phyloP scores from a whole-genome alignment of 2,113 vertebrate genomes.

The Nesoenas mayeri region DNA sequence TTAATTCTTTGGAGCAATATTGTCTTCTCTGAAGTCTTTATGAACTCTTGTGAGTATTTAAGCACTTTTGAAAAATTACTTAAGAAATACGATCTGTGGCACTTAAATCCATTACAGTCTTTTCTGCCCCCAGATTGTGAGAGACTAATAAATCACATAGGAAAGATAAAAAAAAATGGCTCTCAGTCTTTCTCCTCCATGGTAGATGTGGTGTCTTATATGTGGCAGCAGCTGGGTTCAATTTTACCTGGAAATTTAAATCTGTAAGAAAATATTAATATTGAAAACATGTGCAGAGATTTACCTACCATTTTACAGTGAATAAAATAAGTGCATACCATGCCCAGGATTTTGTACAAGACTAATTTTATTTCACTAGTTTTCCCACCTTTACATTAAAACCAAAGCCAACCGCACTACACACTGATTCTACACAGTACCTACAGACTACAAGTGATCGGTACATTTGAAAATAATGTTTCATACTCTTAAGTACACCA shows the following conservation, averaged over 20 bases:
- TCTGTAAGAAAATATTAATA: neutral
- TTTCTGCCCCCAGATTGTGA: neutral
- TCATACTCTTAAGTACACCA: neutral
- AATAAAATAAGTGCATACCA: neutral
- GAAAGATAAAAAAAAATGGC: neutral
- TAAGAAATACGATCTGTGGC: neutral
- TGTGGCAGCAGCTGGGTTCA: neutral
- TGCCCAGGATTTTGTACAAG: neutral
- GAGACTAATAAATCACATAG: neutral
- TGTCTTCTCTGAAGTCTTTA: conserved; percentile 10
- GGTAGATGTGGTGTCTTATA: neutral
- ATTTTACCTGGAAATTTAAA: neutral
- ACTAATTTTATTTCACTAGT: neutral
- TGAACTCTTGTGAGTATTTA: neutral
- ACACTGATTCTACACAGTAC: neutral
- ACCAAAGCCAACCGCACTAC: fast-evolving
- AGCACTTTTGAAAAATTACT: neutral
- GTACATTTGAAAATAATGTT: neutral
- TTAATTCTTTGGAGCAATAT: neutral
- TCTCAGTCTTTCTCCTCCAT: neutral
- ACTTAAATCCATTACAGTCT: neutral
- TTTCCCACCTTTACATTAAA: neutral
- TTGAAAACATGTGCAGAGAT: neutral
- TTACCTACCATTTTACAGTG: neutral
- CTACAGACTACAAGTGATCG: neutral